phyloP scores from a whole-genome alignment of 2,797 vertebrate species.

The Scolopax rusticola region DNA sequence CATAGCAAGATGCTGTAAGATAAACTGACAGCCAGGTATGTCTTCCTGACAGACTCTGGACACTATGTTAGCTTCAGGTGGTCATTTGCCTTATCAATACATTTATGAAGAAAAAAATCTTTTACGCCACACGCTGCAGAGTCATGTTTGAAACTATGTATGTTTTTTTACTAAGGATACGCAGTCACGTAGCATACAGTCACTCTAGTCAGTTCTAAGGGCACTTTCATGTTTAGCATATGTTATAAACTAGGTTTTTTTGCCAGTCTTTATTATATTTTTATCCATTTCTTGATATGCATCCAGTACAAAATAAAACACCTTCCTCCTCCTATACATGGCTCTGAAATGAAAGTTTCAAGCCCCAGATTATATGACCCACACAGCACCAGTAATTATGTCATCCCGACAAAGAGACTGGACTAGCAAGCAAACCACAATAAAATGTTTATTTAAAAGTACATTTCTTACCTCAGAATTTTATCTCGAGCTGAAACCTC shows the following conservation, averaged over 20 bases:
- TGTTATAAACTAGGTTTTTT: not conserved
- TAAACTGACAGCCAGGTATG: not conserved
- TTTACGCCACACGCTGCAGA: not conserved
- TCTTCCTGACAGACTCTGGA: not conserved
- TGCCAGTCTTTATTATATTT: not conserved
- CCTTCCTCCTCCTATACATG: not conserved
- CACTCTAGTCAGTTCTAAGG: not conserved
- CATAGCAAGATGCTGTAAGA: not conserved
- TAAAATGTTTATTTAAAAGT: not conserved
- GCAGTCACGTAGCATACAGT: not conserved
- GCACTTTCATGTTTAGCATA: not conserved
- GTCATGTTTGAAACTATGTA: accelerated
- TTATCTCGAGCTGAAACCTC: constrained; percentile 86
- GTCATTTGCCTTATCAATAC: not conserved
- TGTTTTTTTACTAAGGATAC: not conserved
- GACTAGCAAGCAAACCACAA: not conserved
- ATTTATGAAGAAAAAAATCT: not conserved
- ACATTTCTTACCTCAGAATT: constrained; percentile 83
- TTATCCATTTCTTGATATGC: not conserved
- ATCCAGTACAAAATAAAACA: not conserved
- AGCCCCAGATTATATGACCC: not conserved
- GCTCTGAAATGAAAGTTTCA: not conserved
- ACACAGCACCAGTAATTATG: not conserved
- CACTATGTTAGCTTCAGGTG: not conserved
- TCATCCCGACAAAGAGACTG: not conserved